Conservation (phyloP, 1,140 invertebrate species). For the Aradophagus sp. region DNA sequence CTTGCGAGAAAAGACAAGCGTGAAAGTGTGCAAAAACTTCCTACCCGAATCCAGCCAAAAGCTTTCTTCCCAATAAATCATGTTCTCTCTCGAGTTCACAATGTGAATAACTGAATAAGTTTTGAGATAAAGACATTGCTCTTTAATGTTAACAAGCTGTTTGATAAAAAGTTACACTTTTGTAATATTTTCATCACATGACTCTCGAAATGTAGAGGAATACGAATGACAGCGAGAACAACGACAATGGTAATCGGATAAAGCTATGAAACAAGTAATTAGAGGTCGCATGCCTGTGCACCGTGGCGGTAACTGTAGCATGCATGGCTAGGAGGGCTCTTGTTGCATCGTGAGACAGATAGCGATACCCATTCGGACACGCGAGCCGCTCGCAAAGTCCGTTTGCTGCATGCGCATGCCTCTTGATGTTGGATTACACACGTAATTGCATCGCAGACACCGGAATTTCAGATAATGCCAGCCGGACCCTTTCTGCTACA, state of each 20-base stretch:
- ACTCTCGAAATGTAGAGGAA: slow-evolving; percentile 63
- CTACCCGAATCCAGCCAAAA: background rate
- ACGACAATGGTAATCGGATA: slow-evolving; percentile 66
- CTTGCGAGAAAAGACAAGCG: slow-evolving; percentile 4
- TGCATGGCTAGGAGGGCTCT: slow-evolving; percentile 34
- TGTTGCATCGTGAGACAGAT: slow-evolving; percentile 22
- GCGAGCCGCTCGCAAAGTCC: background rate
- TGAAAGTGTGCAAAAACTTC: slow-evolving; percentile 1
- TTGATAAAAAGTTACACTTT: slow-evolving; percentile 34
- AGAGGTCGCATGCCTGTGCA: slow-evolving; percentile 59
- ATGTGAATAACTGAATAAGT: slow-evolving; percentile 1
- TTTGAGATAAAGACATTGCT: slow-evolving; percentile 1
- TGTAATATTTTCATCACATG: slow-evolving; percentile 62
- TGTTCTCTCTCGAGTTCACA: slow-evolving; percentile 50
- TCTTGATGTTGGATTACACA: slow-evolving; percentile 12
- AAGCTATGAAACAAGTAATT: slow-evolving; percentile 61
- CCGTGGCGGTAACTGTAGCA: slow-evolving; percentile 30
- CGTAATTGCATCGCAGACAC: slow-evolving; percentile 31
- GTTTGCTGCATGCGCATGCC: slow-evolving; percentile 31
- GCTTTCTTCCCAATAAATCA: slow-evolving; percentile 2
- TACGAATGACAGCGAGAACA: slow-evolving; percentile 66
- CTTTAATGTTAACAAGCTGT: too few species aligned
- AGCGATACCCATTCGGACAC: slow-evolving; percentile 1
- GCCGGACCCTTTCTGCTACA: too few species aligned
- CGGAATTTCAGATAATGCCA: slow-evolving; percentile 41